Conservation (phyloP, 2,888 invertebrate genomes). For the Hyposoter didymator region DNA sequence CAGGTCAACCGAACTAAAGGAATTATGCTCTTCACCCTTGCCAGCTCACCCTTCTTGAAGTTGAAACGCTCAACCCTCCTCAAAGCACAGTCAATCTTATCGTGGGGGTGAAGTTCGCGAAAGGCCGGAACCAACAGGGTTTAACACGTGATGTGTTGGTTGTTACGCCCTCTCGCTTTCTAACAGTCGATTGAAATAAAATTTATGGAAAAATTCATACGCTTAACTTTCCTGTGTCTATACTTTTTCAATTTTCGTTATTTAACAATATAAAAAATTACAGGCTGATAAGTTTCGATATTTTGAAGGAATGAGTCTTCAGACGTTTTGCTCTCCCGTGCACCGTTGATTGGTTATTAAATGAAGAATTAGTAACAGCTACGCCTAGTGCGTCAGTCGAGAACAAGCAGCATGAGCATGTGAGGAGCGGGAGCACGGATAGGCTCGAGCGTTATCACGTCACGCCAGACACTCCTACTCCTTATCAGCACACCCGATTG, state of each 20-base stretch:
- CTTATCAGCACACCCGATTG: not conserved
- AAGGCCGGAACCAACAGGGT: not conserved
- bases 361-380: not conserved
- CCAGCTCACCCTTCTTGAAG: not conserved
- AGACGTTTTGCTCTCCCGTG: not conserved
- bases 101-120: not conserved
- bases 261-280: not conserved
- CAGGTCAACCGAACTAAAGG: not conserved
- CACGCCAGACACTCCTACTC: not conserved
- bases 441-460: not conserved
- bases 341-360: not conserved
- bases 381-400: too few species aligned
- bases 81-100: not conserved
- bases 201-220: not conserved
- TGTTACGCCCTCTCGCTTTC: not conserved
- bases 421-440: not conserved
- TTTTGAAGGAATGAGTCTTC: not conserved
- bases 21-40: not conserved
- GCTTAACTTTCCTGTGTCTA: not conserved
- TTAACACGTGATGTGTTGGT: not conserved
- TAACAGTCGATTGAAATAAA: not conserved
- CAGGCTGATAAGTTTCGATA: not conserved
- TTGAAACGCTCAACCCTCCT: constrained; percentile 1
- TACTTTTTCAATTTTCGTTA: not conserved
- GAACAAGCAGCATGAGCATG: not conserved